Evolutionary conservation across 2,888 invertebrate genomes (phyloP).

Genomic region (Eupithecia abbreviata): DNA sequence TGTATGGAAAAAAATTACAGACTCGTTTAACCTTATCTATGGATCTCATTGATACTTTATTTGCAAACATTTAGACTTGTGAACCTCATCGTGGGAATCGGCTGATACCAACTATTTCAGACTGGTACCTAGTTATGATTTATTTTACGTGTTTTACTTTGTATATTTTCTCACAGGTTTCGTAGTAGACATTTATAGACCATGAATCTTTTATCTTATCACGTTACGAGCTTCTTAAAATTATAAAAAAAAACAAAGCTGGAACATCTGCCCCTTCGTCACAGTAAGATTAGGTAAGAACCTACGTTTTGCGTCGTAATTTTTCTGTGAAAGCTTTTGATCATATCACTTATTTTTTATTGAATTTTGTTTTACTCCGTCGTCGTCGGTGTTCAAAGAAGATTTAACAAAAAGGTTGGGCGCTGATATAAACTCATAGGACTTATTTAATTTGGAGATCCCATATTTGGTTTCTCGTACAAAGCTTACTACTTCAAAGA

Average conservation of each 20-base stretch:
- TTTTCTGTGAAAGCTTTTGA: conserved; percentile 11
- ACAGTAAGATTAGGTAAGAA: background rate
- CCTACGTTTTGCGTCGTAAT: background rate
- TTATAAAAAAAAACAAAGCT: conserved; percentile 21
- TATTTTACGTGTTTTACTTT: background rate
- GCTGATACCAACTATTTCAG: background rate
- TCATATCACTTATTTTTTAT: conserved; percentile 7
- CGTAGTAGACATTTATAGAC: conserved; percentile 21
- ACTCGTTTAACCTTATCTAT: background rate
- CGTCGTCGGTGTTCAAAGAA: conserved; percentile 5
- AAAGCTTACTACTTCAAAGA: background rate
- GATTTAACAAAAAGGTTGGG: conserved; percentile 6
- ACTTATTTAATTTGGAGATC: conserved; percentile 7
- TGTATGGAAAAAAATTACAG: too few species aligned
- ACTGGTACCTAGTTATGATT: background rate
- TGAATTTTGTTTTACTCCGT: background rate
- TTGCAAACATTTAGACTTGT: background rate
- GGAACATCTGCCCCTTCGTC: background rate
- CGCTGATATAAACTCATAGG: conserved; percentile 2
- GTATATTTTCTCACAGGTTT: conserved; percentile 3
- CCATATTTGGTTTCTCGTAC: background rate
- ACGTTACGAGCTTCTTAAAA: conserved; percentile 11
- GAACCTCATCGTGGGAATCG: background rate
- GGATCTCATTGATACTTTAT: background rate
- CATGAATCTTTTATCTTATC: conserved; percentile 22